Evolutionary conservation across 2,797 vertebrate genomes (phyloP), one percentile per base, ranked within the genome.

Genomic region (Coreius guichenoti): DNA sequence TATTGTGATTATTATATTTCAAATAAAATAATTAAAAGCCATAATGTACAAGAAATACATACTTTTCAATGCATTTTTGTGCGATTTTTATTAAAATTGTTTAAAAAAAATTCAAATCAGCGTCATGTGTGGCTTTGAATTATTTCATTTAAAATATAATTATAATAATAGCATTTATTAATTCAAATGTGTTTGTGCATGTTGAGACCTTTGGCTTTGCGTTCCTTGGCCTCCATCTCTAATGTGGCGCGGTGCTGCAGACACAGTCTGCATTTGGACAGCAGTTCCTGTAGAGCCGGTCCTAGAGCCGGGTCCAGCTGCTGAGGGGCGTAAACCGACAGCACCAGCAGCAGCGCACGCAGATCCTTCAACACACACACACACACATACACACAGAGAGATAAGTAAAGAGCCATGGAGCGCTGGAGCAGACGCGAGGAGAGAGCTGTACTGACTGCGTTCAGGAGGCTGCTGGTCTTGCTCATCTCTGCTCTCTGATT

Each of bases 391-490:
- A 75, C 8, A 78, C 3, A 58, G 39, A 33, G 23, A 5, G 26
- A 26, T 31, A 12, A 78, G 56, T 16, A 70, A 45, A 49, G 58
- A 29, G 61, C 11, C 7, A 12, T n/a, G 72, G 21, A 73, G 33
- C 7, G 5, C 33, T 5, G 29, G n/a, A 17, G 0, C 4, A 19
- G 43, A 23, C 4, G 13, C 5, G 5, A 21, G 54, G 23, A 17
- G 23, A 29, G 45, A 43, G 36, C 74, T 87, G 23, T 21, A 90
- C 96, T 92, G 94, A 99, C 98, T 84, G 97, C 97, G 9, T 99
- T 99, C 90, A 99, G 96, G 84, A 97, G 95, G 91, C 96, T 94
- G 92, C 97, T 97, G 88, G 96, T 98, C 96, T 97, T 98, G 95
- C 95, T 97, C 90, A 99, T 96, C 93, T 99, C 98, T 92, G 94